A percentile compares a stretch with the other conserved stretches of the same genome.
These are phyloP conservation scores for Oceanodroma tethys DNA, from an alignment of 2,113 vertebrate genomes.

Conservation along the genomic window DNA sequence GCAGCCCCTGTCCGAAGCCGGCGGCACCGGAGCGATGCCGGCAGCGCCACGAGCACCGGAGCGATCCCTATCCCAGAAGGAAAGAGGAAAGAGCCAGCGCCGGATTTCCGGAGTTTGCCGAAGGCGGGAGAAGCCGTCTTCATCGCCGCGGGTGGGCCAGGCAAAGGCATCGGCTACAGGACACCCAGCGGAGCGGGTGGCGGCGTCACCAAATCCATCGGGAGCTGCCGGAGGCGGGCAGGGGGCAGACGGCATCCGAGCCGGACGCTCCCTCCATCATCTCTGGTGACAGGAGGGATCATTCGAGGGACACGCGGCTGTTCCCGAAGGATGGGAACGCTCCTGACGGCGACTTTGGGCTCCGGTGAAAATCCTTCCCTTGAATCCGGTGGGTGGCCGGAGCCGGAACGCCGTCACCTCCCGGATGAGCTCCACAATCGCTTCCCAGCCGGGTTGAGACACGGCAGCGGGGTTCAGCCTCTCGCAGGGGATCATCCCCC, in stretches of 20 bases:
- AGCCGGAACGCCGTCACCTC: background rate
- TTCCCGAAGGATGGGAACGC: background rate
- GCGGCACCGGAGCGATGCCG: background rate
- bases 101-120: background rate
- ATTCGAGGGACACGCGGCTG: fast-evolving
- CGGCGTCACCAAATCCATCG: background rate
- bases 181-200: background rate
- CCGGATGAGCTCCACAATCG: background rate
- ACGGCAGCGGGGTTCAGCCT: fast-evolving
- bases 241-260: background rate
- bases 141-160: fast-evolving
- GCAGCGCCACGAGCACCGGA: background rate
- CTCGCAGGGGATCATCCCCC: background rate
- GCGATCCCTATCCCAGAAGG: background rate
- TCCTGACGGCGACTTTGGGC: fast-evolving
- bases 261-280: background rate
- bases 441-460: too few species aligned
- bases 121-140: too few species aligned
- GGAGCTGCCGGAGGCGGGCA: background rate
- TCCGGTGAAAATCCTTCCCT: background rate
- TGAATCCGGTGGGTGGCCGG: background rate
- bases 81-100: background rate
- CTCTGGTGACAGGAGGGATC: background rate
- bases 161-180: background rate
- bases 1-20: background rate